These are phyloP conservation scores for Drosophila formosana DNA, from an alignment of 2,888 invertebrate genomes.

Conservation along the genomic window DNA sequence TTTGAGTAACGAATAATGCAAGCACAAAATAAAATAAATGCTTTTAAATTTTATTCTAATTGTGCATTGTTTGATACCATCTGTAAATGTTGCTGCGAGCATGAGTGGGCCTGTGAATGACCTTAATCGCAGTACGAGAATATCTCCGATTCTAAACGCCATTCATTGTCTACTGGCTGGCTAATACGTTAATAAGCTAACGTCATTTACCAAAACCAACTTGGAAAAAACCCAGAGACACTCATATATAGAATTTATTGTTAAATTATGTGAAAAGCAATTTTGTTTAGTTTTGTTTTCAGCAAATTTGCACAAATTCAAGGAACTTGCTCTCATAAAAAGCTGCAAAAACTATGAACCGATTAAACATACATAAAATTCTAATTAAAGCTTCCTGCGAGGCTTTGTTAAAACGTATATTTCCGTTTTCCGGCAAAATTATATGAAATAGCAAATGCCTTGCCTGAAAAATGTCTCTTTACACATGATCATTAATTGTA, in stretches of 20 bases:
- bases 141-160: constrained; percentile 43
- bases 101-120: constrained; percentile 33
- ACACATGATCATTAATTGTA: constrained; percentile 47
- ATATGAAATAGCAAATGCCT: background rate
- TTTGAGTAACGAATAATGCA: constrained; percentile 41
- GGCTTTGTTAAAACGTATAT: constrained; percentile 6
- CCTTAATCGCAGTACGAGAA: constrained; percentile 46
- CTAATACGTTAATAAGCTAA: constrained; percentile 35
- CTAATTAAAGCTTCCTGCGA: constrained; percentile 37
- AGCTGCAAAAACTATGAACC: constrained; percentile 26
- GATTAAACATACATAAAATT: constrained; percentile 25
- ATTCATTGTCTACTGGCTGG: constrained; percentile 32
- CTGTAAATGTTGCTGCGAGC: constrained; percentile 11
- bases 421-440: constrained; percentile 18
- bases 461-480: background rate
- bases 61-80: constrained; percentile 55
- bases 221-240: constrained; percentile 25
- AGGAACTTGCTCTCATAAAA: constrained; percentile 50
- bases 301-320: constrained; percentile 68
- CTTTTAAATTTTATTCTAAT: constrained; percentile 49
- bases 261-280: constrained; percentile 64
- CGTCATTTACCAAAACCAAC: constrained; percentile 46
- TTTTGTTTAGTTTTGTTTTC: background rate
- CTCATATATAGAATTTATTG: constrained; percentile 37
- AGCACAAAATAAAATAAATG: constrained; percentile 25